Evolutionary conservation across 1,140 invertebrate genomes (phyloP), one percentile per base, ranked within the genome.

Genomic region (Zaprionus inermis): DNA sequence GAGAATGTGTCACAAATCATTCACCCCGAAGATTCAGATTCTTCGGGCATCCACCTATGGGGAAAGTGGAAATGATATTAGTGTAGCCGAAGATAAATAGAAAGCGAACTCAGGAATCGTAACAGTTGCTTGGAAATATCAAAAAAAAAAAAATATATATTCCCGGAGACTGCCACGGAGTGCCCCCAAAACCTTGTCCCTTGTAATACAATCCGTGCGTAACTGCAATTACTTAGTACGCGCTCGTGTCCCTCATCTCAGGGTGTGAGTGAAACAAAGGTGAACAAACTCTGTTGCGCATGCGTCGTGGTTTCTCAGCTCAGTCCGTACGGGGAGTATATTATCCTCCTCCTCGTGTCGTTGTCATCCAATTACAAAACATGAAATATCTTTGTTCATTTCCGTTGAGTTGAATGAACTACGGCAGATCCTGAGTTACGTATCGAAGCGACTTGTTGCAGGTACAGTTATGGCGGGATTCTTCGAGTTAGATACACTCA

Each of bases 131-230:
- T 59, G 75, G 59, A 89, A 89, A 89, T 75, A 78, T 88, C 83
- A 88, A 64, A 73, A 32, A 28, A n/a, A n/a, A n/a, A n/a, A n/a
- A n/a, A n/a, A n/a, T n/a, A n/a, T n/a, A n/a, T n/a, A n/a, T n/a
- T n/a, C 24, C 36, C 34, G 51, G 34, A 54, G 38, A 16, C 6
- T 49, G 18, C 38, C 38, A 44, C 6, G n/a, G 38, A 10, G 38
- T 44, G 38, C 38, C n/a, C 52, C 38, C 20, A 72, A 60, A 71
- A 59, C 46, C n/a, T 46, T 32, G 38, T 49, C 5, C 38, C 72
- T 51, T 88, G 83, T 88, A 88, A 88, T 70, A 89, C 83, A 89
- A 88, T 89, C 83, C 83, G 84, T 89, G 83, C 80, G 84, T 89
- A 88, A 84, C 83, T 88, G 76, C 77, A 88, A 86, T 79, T 85